Percentiles rank a stretch among this genome's conserved stretches.
These are phyloP conservation scores for Platalea minor DNA, from an alignment of 2,797 vertebrate genomes.

Conservation along the genomic window DNA sequence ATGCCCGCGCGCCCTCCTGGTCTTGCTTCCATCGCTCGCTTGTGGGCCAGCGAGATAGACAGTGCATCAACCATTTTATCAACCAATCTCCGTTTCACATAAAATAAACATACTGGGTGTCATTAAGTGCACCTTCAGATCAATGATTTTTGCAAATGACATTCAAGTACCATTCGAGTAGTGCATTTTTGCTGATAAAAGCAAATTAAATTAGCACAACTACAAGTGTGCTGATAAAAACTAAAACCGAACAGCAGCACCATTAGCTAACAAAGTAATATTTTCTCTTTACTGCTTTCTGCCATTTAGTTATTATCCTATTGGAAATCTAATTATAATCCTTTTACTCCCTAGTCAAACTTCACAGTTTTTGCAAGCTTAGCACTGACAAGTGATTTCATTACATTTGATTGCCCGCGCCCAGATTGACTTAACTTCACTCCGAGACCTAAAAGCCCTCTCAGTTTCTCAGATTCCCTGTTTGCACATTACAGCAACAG, in stretches of 20 bases:
- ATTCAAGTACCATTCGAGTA: slow-evolving; percentile 72
- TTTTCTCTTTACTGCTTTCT: slow-evolving; percentile 84
- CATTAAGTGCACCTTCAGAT: slow-evolving; percentile 78
- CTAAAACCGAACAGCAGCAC: slow-evolving; percentile 76
- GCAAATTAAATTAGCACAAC: slow-evolving; percentile 79
- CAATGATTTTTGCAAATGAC: slow-evolving; percentile 80
- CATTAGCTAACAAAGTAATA: slow-evolving; percentile 84
- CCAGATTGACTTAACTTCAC: slow-evolving; percentile 85
- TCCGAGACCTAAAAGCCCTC: slow-evolving; percentile 82
- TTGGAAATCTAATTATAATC: slow-evolving; percentile 93
- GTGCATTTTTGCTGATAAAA: slow-evolving; percentile 79
- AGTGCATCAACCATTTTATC: slow-evolving; percentile 62
- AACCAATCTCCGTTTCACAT: slow-evolving; percentile 64
- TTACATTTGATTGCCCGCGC: slow-evolving; percentile 90
- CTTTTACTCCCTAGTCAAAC: slow-evolving; percentile 90
- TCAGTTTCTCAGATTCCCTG: slow-evolving; percentile 84
- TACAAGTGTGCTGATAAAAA: slow-evolving; percentile 78
- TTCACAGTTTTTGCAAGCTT: slow-evolving; percentile 91
- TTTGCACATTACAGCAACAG: slow-evolving; percentile 87
- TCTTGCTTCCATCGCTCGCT: slow-evolving; percentile 1
- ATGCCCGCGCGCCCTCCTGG: background rate
- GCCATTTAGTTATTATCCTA: slow-evolving; percentile 89
- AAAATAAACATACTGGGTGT: slow-evolving; percentile 73
- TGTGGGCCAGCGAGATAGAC: background rate
- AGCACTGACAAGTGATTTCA: slow-evolving; percentile 94